Base-by-base conservation (phyloP, 2,797 vertebrate genomes). In the Gymnopithys bicolor region DNA sequence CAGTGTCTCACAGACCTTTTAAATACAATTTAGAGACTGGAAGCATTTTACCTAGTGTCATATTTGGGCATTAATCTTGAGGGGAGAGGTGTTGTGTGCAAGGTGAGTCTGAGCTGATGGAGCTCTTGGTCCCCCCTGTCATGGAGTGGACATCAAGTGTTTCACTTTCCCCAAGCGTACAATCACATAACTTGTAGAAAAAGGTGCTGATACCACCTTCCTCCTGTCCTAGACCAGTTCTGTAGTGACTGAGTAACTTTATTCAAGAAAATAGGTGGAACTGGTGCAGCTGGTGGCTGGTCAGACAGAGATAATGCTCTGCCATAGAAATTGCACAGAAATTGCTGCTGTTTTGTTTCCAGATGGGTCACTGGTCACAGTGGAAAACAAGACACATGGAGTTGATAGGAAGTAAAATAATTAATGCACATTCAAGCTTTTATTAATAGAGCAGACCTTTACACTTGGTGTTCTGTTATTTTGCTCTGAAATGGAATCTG, bases 131-230 rank as follows among this genome's bases (percentile, higher is more conserved):
- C 32, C 32, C 12, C 82, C 28, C 25, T 75, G 74, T 13, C 22
- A 2, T 1, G 11, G 56, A 37, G 24, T 11, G 21, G 11, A 23
- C 45, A 30, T 60, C 52, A 17, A 4, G 68, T 30, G 6, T 59
- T 89, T 87, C 6, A 3, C 8, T 59, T 59, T 51, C 9, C 9
- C 22, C 0, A 0, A 55, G 45, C 14, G 3, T 9, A 2, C 0
- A 3, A 24, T 10, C 0, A 2, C 46, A 10, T 37, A 69, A 46
- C 12, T 52, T 64, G 9, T 1, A 32, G 45, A 11, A 70, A 2
- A 52, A 41, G 9, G 30, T 78, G 37, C 23, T 13, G n/a, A 15
- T 37, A 27, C 13, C 48, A 28, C 43, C 19, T 33, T 49, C 11
- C 14, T 66, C 19, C 30, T 27, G 10, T 28, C 5, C 56, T n/a